Conservation (phyloP, 2,797 vertebrate genomes). For the Platyrinchus mystaceus region DNA sequence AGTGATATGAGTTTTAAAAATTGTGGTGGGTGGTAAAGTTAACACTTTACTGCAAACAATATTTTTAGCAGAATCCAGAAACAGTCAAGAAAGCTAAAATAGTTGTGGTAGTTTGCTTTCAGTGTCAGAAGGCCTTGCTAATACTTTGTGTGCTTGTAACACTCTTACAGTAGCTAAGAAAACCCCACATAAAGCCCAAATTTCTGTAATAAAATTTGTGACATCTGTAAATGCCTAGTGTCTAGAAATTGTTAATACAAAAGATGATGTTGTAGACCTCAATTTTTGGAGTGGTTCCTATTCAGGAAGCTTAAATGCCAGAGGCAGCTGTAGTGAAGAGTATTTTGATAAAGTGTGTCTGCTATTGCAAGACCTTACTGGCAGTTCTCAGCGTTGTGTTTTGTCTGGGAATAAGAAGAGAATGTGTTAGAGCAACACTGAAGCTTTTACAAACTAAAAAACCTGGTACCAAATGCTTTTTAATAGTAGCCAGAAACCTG, state of each 20-base stretch:
- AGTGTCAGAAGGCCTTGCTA: neutral
- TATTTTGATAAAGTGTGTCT: constrained; percentile 17
- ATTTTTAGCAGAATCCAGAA: neutral
- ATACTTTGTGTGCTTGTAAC: neutral
- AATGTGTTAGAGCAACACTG: neutral
- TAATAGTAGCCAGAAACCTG: neutral
- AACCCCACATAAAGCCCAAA: neutral
- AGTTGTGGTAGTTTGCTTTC: neutral
- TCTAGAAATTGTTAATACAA: neutral
- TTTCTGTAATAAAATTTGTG: neutral
- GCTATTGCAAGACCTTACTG: neutral
- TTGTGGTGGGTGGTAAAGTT: neutral
- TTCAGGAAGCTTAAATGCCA: neutral
- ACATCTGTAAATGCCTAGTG: neutral
- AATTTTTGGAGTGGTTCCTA: neutral
- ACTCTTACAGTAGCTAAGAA: neutral
- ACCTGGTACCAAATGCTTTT: neutral
- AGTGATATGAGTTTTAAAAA: neutral
- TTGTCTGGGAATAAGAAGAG: neutral
- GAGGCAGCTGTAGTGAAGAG: neutral
- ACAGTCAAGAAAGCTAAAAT: neutral
- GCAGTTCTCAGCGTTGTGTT: constrained; percentile 1
- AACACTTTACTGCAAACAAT: neutral
- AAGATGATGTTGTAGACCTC: neutral
- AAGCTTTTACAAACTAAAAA: neutral